Evolutionary conservation across 2,888 invertebrate genomes (phyloP).

Genomic region (Seladonia tumulorum): DNA sequence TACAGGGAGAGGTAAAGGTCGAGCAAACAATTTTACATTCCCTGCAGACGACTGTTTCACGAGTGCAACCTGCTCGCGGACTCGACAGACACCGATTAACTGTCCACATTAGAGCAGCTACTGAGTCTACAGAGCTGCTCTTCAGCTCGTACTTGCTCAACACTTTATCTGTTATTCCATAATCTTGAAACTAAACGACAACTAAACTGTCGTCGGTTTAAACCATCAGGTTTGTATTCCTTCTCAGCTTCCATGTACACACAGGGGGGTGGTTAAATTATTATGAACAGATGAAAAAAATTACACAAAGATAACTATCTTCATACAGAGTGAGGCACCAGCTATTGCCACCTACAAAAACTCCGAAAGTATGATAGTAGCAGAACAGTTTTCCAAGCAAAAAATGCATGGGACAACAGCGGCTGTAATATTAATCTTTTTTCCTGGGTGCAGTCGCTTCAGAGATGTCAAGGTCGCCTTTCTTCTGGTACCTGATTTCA

Average conservation of each 20-base stretch:
- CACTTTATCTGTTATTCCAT: background rate
- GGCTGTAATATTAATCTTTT: too few relatives aligned
- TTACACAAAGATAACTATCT: too few relatives aligned
- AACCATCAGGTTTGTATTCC: background rate
- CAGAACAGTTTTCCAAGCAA: too few relatives aligned
- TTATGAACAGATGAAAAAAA: too few relatives aligned
- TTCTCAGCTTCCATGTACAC: background rate
- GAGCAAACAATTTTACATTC: conserved; percentile 28
- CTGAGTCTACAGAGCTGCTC: background rate
- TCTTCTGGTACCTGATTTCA: too few relatives aligned
- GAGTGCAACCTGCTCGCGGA: background rate
- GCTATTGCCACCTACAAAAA: too few relatives aligned
- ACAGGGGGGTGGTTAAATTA: background rate
- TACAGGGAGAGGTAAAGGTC: background rate
- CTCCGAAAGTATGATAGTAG: too few relatives aligned
- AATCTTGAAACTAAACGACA: background rate
- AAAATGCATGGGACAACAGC: too few relatives aligned
- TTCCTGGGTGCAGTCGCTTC: too few relatives aligned
- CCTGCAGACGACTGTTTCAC: conserved; percentile 25
- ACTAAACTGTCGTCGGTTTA: too few relatives aligned
- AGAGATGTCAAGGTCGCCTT: too few relatives aligned
- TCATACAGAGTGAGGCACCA: too few relatives aligned
- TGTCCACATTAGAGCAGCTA: background rate
- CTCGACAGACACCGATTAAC: background rate
- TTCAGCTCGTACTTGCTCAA: background rate